Evolutionary conservation across 1,140 invertebrate genomes (phyloP), one percentile per base, ranked within the genome.

Genomic region (Psilanteris sp.): DNA sequence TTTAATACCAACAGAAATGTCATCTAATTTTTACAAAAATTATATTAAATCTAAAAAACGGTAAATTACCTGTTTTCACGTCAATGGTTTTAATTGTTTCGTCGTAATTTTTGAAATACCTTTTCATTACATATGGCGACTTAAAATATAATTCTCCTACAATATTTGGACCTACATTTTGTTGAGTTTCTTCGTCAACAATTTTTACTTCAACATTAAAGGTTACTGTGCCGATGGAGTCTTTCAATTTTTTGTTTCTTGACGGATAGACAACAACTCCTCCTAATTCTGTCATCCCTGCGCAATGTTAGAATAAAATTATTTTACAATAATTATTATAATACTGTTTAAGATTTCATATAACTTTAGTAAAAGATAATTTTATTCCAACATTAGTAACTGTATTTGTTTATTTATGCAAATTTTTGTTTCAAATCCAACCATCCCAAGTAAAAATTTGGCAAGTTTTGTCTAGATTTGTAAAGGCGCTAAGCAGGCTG

Each of bases 61-160:
- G 18, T 32, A 10, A 5, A 8, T 48, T 39, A 54, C 39, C 39
- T 16, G 55, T 37, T 37, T 24, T 26, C 15, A 7, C 6, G 11
- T 55, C 43, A 1, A 29, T 5, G 8, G 6, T 26, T 5, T 50
- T 41, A 0, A 6, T 85, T 0, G 92, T 93, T 6, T 90, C 91
- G 36, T 91, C 84, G 0, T 88, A 82, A 77, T 92, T 87, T 9
- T 86, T 87, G 41, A 77, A 87, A 67, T 91, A 91, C 7, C 86
- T 84, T 0, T 76, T 83, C 87, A 89, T 89, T 2, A 85, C 61
- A 2, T 79, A 72, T 0, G 78, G 70, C 0, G 85, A 80, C 77
- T 84, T 85, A 7, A 86, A 62, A 8, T 81, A 88, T 3, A 91
- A 41, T 80, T 91, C 90, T 22, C 90, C 91, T 2, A 52, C 44